Evolutionary conservation across 2,113 vertebrate species (phyloP).

Genomic region (Indicator indicator): DNA sequence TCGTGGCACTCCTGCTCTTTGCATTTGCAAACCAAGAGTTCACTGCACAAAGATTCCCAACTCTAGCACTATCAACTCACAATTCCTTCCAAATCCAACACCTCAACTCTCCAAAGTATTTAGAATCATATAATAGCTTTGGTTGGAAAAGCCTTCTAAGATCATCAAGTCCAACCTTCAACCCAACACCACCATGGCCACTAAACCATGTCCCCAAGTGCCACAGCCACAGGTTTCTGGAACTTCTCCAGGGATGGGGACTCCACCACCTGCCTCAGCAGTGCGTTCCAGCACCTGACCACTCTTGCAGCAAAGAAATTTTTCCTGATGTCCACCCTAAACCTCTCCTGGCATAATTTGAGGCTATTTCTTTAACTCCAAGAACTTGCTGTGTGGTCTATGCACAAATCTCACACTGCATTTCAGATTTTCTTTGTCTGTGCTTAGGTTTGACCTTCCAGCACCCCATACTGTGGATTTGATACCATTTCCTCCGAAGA

Average conservation of each 20-base stretch:
- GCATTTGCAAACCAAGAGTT: neutral
- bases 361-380: neutral
- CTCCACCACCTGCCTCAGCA: too few relatives aligned
- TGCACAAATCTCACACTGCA: neutral
- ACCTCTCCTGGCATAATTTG: too few relatives aligned
- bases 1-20: neutral
- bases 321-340: too few relatives aligned
- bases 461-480: neutral
- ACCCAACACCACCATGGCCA: too few relatives aligned
- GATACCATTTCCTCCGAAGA: neutral
- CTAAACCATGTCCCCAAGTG: too few relatives aligned
- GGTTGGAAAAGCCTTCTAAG: too few relatives aligned
- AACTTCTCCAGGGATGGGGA: too few relatives aligned
- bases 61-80: neutral
- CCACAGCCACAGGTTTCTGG: too few relatives aligned
- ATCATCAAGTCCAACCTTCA: too few relatives aligned
- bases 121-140: neutral
- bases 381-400: neutral
- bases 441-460: neutral
- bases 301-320: too few relatives aligned
- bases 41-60: neutral
- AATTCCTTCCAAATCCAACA: neutral
- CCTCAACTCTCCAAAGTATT: neutral
- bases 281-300: too few relatives aligned
- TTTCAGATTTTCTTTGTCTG: fast-evolving